These are phyloP conservation scores for Chaenodraco wilsoni DNA, from an alignment of 2,797 vertebrate genomes.

Conservation along the genomic window DNA sequence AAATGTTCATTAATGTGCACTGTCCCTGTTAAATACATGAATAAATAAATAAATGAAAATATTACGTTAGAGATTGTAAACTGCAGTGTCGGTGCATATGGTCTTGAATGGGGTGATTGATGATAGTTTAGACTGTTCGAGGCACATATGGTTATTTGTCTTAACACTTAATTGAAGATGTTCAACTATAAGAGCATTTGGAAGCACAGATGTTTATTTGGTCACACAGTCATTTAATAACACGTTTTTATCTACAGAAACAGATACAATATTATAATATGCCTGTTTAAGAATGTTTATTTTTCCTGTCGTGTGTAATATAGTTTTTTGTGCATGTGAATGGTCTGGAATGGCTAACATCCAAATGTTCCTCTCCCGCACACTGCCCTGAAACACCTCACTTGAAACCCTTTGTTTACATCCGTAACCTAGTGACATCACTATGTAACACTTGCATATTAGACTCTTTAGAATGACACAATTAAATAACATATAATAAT, in stretches of 20 bases:
- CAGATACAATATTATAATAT: not conserved
- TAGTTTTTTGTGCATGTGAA: no score
- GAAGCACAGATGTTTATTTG: not conserved
- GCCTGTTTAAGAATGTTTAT: no score
- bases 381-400: no score
- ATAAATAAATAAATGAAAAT: not conserved
- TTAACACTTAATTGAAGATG: not conserved
- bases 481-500: constrained; percentile 24
- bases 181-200: not conserved
- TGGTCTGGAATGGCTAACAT: no score
- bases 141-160: not conserved
- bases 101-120: not conserved
- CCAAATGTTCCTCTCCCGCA: no score
- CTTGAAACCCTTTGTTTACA: no score
- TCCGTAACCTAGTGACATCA: no score
- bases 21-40: no score
- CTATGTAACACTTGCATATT: no score
- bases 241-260: not conserved
- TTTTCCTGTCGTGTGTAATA: no score
- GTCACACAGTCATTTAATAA: not conserved
- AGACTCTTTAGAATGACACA: constrained; percentile 5
- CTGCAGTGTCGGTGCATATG: not conserved
- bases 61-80: not conserved
- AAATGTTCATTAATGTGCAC: no score
- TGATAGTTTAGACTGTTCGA: not conserved